phyloP scores from a whole-genome alignment of 1,140 invertebrate genomes.

The Sitophilus oryzae region DNA sequence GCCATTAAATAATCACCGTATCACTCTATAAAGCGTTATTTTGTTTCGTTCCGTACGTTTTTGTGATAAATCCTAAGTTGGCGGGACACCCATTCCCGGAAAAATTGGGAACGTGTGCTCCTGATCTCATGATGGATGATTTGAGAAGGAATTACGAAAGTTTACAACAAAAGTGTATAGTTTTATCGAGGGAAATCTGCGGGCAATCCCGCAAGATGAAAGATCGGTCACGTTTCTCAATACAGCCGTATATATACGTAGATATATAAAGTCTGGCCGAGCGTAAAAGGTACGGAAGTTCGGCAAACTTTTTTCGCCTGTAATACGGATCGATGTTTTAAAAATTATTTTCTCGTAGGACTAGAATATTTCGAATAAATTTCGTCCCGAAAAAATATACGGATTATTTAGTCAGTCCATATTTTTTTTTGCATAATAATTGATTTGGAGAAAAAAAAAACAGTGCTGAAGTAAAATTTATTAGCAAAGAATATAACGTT shows the following conservation, averaged over 20 bases:
- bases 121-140: conserved; percentile 44
- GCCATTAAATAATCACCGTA: conserved; percentile 30
- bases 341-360: conserved; percentile 3
- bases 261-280: conserved; percentile 25
- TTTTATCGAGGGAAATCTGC: conserved; percentile 45
- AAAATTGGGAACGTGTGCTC: conserved; percentile 27
- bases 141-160: conserved; percentile 44
- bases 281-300: conserved; percentile 31
- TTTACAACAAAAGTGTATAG: conserved; percentile 44
- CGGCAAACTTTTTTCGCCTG: conserved; percentile 21
- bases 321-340: conserved; percentile 18
- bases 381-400: no score
- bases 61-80: conserved; percentile 20
- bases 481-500: no score
- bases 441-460: no score
- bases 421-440: no score
- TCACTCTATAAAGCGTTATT: conserved; percentile 24
- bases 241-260: conserved; percentile 31
- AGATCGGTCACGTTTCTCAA: conserved; percentile 43
- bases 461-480: no score
- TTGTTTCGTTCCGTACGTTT: conserved; percentile 21
- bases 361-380: neutral
- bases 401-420: no score
- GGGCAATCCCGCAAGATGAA: conserved; percentile 41
- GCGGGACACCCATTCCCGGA: conserved; percentile 10